Evolutionary conservation across 2,113 vertebrate species (phyloP), one percentile per base, ranked within the genome.

Genomic region (Laticauda laticaudata): DNA sequence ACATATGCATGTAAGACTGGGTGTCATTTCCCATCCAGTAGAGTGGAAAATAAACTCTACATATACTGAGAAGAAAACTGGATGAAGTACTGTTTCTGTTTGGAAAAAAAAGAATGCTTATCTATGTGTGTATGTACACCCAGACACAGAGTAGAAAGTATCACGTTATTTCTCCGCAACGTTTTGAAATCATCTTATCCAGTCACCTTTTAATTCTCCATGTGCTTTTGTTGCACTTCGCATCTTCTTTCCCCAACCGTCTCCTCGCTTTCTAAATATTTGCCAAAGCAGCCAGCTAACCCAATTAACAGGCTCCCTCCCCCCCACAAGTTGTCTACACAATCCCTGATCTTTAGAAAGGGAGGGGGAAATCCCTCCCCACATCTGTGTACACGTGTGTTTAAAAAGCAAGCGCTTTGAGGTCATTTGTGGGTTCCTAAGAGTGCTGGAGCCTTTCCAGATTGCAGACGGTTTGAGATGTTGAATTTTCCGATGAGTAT

Each of bases 401-500:
- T 69, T 69, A 53, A 90, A 90, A 90, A n/a, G 45, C 48, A 91
- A 61, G 55, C 2, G 43, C n/a, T 86, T 90, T 61, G 75, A 75
- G 75, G 97, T 96, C 94, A 95, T 96, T 97, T 94, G 95, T 97
- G 96, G 96, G 95, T 97, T 97, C 94, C 95, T 92, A 93, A 96
- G 94, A 95, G 91, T 92, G 96, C 97, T 97, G 98, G 97, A 98
- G 96, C 96, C 90, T 93, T 97, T 98, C 97, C 97, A 97, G 97
- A 93, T 94, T 92, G 90, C 93, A 96, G 95, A 95, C 95, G 96
- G 96, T 96, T 98, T 97, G 95, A 94, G 97, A 97, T 96, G 97
- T 96, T 96, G 97, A 95, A 94, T 97, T 98, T 97, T 95, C 97
- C 97, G 97, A 97, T 95, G 96, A 97, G 95, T 97, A 97, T 98